Percentiles rank a stretch among this genome's conserved stretches.
These are phyloP conservation scores for Austrofundulus limnaeus DNA, from an alignment of 2,113 vertebrate species.

Conservation along the genomic window DNA sequence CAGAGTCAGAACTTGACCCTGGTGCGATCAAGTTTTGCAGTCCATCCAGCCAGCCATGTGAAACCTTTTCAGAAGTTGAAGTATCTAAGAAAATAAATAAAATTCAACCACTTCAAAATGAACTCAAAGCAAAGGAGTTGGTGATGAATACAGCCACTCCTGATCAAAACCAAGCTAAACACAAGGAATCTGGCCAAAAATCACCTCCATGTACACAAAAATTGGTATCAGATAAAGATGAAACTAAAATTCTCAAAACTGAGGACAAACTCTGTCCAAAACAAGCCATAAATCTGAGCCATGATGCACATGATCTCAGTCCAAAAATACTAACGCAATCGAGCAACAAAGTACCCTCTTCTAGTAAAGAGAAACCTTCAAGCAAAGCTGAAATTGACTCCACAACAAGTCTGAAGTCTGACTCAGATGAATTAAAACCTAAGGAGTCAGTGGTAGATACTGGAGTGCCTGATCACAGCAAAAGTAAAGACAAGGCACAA, in stretches of 20 bases:
- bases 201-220: not conserved
- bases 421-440: slow-evolving; percentile 23
- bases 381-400: not conserved
- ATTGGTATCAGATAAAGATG: slow-evolving; percentile 14
- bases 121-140: slow-evolving; percentile 41
- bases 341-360: not conserved
- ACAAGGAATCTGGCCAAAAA: slow-evolving; percentile 5
- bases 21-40: too few relatives aligned
- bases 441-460: slow-evolving; percentile 25
- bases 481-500: slow-evolving; percentile 12
- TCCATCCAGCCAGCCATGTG: too few relatives aligned
- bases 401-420: not conserved
- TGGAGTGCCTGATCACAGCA: not conserved
- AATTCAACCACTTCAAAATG: not conserved
- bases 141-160: not conserved
- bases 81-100: not conserved
- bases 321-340: not conserved
- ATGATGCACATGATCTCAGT: not conserved
- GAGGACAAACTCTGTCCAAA: slow-evolving; percentile 8
- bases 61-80: not conserved
- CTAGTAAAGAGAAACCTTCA: not conserved
- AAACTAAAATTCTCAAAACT: not conserved
- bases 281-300: not conserved
- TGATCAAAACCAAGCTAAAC: slow-evolving; percentile 4
- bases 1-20: too few relatives aligned